Conservation (phyloP, 2,888 invertebrate genomes). For the Idaea aversata region DNA sequence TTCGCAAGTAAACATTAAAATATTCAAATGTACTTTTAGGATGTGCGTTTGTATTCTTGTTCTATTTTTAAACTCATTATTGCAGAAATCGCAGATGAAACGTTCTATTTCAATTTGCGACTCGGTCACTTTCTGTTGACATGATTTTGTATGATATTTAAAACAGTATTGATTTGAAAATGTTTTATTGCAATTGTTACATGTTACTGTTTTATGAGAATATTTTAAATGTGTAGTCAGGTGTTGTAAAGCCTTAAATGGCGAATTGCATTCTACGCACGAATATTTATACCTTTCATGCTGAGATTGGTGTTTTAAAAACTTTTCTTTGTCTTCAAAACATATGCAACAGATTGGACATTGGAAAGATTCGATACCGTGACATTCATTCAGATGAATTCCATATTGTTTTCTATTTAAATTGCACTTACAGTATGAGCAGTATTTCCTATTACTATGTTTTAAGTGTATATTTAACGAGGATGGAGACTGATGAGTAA, state of each 20-base stretch:
- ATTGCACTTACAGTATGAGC: slow-evolving; percentile 37
- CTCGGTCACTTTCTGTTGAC: slow-evolving; percentile 7
- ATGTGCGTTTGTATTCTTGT: slow-evolving; percentile 40
- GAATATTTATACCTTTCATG: slow-evolving; percentile 27
- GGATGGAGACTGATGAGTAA: slow-evolving; percentile 24
- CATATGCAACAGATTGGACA: slow-evolving; percentile 40
- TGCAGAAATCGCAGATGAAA: slow-evolving; percentile 52
- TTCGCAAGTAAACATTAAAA: slow-evolving; percentile 40
- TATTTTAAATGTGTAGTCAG: slow-evolving; percentile 35
- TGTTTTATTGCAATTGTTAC: slow-evolving; percentile 38
- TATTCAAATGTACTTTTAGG: slow-evolving; percentile 32
- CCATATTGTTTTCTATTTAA: slow-evolving; percentile 29
- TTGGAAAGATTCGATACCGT: slow-evolving; percentile 25
- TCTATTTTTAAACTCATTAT: slow-evolving; percentile 36
- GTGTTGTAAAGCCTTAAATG: slow-evolving; percentile 29
- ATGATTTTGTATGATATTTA: slow-evolving; percentile 36
- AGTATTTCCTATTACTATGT: slow-evolving; percentile 38
- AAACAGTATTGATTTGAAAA: slow-evolving; percentile 45
- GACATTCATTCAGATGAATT: slow-evolving; percentile 30
- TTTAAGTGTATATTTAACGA: slow-evolving; percentile 43
- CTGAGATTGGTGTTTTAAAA: slow-evolving; percentile 27
- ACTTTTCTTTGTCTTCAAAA: slow-evolving; percentile 29
- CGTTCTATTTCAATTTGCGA: neutral
- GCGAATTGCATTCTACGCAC: slow-evolving; percentile 43
- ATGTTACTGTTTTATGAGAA: slow-evolving; percentile 36